Evolutionary conservation across 2,113 vertebrate genomes (phyloP).

Genomic region (Chloebia gouldiae): DNA sequence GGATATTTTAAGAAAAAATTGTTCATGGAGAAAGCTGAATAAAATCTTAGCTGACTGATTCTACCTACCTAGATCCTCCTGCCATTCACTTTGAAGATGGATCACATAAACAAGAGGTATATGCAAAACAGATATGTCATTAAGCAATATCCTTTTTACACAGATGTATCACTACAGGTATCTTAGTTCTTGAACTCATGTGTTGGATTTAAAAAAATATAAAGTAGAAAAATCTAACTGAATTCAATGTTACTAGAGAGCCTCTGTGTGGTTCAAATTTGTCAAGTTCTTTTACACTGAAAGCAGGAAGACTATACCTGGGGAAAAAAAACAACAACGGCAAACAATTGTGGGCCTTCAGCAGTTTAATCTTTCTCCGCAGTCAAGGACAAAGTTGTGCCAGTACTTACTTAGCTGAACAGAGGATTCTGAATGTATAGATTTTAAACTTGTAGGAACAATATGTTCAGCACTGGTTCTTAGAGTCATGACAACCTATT

Average conservation of each 20-base stretch:
- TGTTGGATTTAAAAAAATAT: not conserved
- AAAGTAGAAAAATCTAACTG: not conserved
- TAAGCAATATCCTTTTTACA: not conserved
- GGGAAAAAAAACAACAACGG: accelerated
- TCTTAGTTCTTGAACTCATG: not conserved
- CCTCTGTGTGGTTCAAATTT: not conserved
- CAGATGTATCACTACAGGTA: not conserved
- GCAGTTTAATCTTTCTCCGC: not conserved
- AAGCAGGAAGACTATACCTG: not conserved
- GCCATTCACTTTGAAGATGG: not conserved
- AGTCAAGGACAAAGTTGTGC: not conserved
- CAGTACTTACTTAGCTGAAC: not conserved
- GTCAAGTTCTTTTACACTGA: not conserved
- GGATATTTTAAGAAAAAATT: not conserved
- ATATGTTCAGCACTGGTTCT: conserved; percentile 37
- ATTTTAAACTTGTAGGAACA: conserved; percentile 53
- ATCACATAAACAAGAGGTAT: not conserved
- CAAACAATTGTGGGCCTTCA: not conserved
- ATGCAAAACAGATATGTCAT: not conserved
- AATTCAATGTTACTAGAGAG: not conserved
- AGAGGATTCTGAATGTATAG: conserved; percentile 34
- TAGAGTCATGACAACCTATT: conserved; percentile 59
- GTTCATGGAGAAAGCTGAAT: not conserved
- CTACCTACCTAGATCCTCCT: not conserved
- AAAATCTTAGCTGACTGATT: not conserved